Evolutionary conservation across 1,140 invertebrate genomes (phyloP).

Genomic region (Penaeus vannamei): DNA sequence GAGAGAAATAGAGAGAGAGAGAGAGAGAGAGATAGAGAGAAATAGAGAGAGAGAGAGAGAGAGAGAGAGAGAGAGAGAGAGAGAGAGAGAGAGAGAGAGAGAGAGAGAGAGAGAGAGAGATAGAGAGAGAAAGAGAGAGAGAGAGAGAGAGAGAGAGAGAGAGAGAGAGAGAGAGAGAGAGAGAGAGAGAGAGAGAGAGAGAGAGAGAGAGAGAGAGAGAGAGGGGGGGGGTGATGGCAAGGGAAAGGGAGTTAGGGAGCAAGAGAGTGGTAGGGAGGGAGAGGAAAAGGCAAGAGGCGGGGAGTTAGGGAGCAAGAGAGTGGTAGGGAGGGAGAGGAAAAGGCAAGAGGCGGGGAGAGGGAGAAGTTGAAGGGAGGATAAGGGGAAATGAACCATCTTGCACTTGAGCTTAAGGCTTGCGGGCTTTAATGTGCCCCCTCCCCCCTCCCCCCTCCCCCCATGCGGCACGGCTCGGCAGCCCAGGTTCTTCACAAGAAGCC

Average conservation of each 20-base stretch:
- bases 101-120: background rate
- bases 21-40: background rate
- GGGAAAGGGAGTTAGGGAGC: background rate
- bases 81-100: background rate
- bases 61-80: background rate
- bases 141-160: background rate
- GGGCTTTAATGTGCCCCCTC: no score
- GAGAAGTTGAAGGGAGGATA: background rate
- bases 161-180: background rate
- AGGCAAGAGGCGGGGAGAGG: constrained; percentile 28
- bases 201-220: background rate
- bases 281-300: background rate
- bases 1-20: background rate
- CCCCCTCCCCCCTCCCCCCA: background rate
- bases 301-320: background rate
- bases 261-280: background rate
- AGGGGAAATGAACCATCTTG: background rate
- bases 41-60: background rate
- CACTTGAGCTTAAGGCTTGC: no score
- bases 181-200: background rate
- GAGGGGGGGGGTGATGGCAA: background rate
- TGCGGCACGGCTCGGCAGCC: background rate
- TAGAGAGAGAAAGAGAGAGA: background rate
- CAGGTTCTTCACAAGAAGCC: constrained; percentile 12
- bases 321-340: background rate